Evolutionary conservation across 2,113 vertebrate genomes (phyloP).

Genomic region (Sapajus apella): DNA sequence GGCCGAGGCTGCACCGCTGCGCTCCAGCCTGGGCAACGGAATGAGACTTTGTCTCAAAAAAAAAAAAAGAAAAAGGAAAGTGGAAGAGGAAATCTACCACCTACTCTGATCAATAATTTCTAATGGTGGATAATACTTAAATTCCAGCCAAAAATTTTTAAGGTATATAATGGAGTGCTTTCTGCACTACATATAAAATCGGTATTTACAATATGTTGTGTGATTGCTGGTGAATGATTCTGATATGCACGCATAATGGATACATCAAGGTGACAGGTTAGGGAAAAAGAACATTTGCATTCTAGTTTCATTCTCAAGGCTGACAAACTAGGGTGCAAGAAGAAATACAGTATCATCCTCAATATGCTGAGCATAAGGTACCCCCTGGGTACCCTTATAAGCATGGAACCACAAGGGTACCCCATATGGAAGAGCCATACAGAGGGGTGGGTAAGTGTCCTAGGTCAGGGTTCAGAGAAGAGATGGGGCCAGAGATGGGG

Average conservation of each 20-base stretch:
- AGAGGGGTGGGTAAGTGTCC: neutral
- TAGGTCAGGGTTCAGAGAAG: neutral
- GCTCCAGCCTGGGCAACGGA: too few relatives aligned
- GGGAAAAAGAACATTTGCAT: neutral
- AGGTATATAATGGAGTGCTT: neutral
- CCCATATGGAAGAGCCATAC: neutral
- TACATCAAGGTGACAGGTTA: neutral
- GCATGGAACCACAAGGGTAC: neutral
- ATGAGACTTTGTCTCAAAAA: too few relatives aligned
- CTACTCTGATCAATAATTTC: neutral
- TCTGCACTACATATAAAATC: neutral
- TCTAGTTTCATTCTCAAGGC: neutral
- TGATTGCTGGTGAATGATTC: neutral
- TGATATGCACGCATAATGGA: neutral
- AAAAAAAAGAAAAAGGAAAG: neutral
- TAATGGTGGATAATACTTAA: neutral
- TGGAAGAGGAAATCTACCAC: neutral
- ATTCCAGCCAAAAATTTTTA: neutral
- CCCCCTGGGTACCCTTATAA: neutral
- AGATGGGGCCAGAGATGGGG: neutral
- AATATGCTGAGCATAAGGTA: neutral
- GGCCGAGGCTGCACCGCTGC: accelerated
- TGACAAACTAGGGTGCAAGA: neutral
- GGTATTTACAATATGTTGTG: neutral
- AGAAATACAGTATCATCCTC: neutral